Percentiles rank a stretch among this genome's conserved stretches.
phyloP scores from a whole-genome alignment of 2,797 vertebrate genomes.

The Hippopotamyrus pictus region DNA sequence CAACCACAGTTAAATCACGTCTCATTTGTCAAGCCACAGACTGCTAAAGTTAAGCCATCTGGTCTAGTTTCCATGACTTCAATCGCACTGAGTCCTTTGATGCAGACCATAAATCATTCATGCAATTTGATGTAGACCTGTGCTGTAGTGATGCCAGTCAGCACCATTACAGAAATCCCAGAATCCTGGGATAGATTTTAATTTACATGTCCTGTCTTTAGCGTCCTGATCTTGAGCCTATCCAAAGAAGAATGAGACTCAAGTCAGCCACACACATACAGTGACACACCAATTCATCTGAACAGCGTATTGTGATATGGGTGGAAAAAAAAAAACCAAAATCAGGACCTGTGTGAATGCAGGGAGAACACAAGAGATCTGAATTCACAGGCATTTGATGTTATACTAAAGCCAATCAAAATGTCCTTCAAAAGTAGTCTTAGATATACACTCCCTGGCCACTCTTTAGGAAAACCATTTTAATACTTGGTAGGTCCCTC shows the following conservation, averaged over 20 bases:
- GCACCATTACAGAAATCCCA: conserved; percentile 49
- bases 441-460: neutral
- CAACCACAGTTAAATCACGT: conserved; percentile 33
- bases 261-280: neutral
- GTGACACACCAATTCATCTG: neutral
- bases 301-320: neutral
- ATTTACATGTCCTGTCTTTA: neutral
- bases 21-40: conserved; percentile 26
- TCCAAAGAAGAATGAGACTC: neutral
- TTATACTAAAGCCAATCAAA: neutral
- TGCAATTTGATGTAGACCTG: conserved; percentile 42
- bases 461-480: neutral
- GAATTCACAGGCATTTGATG: neutral
- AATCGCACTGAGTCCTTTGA: conserved; percentile 41
- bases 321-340: neutral
- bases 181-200: neutral
- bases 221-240: neutral
- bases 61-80: conserved; percentile 33
- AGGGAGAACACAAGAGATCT: neutral
- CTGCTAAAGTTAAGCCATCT: conserved; percentile 47
- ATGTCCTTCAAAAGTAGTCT: neutral
- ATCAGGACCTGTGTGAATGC: neutral
- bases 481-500: neutral
- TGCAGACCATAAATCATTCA: conserved; percentile 38
- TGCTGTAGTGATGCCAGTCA: conserved; percentile 32